Conservation (phyloP, 2,113 vertebrate species). For the Amia ocellicauda region DNA sequence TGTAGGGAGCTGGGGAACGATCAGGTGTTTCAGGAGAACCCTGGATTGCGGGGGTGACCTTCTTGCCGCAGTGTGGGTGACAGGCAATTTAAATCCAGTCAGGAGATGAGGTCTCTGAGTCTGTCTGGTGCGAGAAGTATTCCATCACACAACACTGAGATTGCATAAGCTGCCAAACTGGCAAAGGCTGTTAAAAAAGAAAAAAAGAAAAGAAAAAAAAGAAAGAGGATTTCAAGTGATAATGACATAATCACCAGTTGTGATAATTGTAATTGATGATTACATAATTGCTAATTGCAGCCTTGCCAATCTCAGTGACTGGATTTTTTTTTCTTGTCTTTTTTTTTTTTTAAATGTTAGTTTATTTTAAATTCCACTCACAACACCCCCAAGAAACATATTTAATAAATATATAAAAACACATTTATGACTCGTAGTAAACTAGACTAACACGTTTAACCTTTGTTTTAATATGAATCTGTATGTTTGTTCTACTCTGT, state of each 20-base stretch:
- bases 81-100: conserved; percentile 72
- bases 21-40: conserved; percentile 69
- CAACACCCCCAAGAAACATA: too few species aligned
- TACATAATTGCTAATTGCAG: conserved; percentile 62
- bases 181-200: conserved; percentile 46
- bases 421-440: too few species aligned
- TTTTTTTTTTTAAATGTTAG: too few species aligned
- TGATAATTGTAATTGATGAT: conserved; percentile 70
- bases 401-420: too few species aligned
- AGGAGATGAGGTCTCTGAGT: conserved; percentile 40
- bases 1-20: conserved; percentile 37
- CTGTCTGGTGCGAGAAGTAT: conserved; percentile 18
- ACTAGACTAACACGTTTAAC: too few species aligned
- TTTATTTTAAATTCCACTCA: too few species aligned
- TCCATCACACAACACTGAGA: conserved; percentile 43
- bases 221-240: conserved; percentile 66
- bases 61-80: conserved; percentile 75
- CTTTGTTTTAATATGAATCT: too few species aligned
- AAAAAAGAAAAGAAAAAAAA: too few species aligned
- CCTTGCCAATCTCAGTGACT: conserved; percentile 26
- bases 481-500: too few species aligned
- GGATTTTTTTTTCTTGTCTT: too few species aligned
- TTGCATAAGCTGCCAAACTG: conserved; percentile 53
- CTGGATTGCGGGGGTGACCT: conserved; percentile 80
- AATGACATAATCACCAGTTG: conserved; percentile 74